Evolutionary conservation across 2,113 vertebrate genomes (phyloP).

Genomic region (Perccottus glenii): DNA sequence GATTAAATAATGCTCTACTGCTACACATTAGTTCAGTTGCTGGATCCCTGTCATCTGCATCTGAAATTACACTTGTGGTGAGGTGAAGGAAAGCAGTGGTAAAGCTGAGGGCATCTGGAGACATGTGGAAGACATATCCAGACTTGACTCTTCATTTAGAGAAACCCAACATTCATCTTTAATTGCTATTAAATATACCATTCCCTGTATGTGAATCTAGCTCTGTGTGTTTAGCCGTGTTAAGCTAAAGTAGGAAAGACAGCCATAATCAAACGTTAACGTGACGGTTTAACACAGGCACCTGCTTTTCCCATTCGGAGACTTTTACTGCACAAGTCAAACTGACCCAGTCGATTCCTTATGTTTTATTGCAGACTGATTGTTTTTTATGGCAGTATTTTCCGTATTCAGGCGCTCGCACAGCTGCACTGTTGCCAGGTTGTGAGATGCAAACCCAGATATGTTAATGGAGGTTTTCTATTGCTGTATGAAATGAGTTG

Average conservation of each 20-base stretch:
- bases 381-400: conserved; percentile 43
- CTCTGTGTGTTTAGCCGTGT: conserved; percentile 40
- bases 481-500: conserved; percentile 33
- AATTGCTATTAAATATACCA: conserved; percentile 56
- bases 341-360: conserved; percentile 23
- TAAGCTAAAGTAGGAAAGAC: conserved; percentile 13
- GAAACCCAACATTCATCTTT: conserved; percentile 56
- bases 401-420: conserved; percentile 26
- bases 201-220: conserved; percentile 26
- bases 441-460: conserved; percentile 50
- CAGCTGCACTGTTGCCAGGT: conserved; percentile 64
- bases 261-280: conserved; percentile 28
- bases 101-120: conserved; percentile 44
- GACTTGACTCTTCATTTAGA: conserved; percentile 51
- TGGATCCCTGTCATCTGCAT: conserved; percentile 42
- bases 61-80: conserved; percentile 63
- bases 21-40: conserved; percentile 23
- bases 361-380: conserved; percentile 29
- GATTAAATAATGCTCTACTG: conserved; percentile 42
- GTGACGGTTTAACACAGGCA: conserved; percentile 16
- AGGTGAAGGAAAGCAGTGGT: conserved; percentile 55
- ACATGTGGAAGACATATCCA: conserved; percentile 52
- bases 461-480: conserved; percentile 48
- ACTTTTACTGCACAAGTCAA: conserved; percentile 17
- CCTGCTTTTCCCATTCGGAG: conserved; percentile 39